These are phyloP conservation scores for Euwallacea similis DNA, from an alignment of 1,140 invertebrate species.

Conservation along the genomic window DNA sequence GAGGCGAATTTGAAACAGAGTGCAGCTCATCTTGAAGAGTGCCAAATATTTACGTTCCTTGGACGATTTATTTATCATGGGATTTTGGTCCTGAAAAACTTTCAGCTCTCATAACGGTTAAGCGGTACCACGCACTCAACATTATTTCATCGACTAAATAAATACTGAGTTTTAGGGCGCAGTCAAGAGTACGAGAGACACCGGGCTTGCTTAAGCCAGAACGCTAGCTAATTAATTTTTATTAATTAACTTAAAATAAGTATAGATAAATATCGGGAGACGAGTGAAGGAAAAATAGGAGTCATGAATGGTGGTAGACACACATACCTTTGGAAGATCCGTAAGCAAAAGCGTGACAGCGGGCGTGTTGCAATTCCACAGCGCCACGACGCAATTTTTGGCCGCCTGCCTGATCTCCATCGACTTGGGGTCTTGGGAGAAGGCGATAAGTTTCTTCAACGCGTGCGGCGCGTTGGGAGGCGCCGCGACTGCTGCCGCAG, in stretches of 20 bases:
- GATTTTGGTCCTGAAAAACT: too few species aligned
- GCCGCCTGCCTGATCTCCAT: slow-evolving; percentile 79
- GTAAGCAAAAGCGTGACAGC: slow-evolving; percentile 83
- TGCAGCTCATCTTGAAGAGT: too few species aligned
- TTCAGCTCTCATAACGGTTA: too few species aligned
- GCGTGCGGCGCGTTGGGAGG: slow-evolving; percentile 62
- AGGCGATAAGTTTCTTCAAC: slow-evolving; percentile 66
- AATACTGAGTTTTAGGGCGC: too few species aligned
- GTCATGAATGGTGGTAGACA: too few species aligned
- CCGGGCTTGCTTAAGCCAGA: background rate
- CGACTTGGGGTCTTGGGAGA: slow-evolving; percentile 70
- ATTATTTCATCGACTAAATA: too few species aligned
- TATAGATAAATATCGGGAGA: background rate
- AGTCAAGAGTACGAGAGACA: too few species aligned
- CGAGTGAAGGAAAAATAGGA: too few species aligned
- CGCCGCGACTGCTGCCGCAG: slow-evolving; percentile 43
- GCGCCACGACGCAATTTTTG: slow-evolving; percentile 75
- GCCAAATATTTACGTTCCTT: too few species aligned
- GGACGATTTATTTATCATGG: too few species aligned
- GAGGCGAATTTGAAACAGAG: too few species aligned
- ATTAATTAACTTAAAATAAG: background rate
- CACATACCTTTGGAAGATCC: slow-evolving; percentile 68
- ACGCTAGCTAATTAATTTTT: background rate
- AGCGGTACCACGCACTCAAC: too few species aligned
- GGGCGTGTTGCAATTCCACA: slow-evolving; percentile 89